Evolutionary conservation across 2,797 vertebrate species (phyloP), one percentile per base, ranked within the genome.

Genomic region (Atherinosoma microstoma): DNA sequence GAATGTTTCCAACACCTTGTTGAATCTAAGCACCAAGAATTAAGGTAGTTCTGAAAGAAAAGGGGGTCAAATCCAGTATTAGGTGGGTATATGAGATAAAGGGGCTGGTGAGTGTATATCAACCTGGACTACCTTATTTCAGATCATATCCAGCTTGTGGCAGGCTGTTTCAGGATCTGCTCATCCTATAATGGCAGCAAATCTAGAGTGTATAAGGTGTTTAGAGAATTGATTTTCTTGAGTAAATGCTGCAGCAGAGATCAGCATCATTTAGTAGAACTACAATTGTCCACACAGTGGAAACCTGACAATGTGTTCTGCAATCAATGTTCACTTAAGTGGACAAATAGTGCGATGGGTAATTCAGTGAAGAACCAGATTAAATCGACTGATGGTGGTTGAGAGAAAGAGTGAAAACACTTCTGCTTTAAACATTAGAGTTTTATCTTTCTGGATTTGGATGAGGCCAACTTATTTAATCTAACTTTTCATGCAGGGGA

Each of bases 291-390:
- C 30, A 32, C 40, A 73, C 57, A 76, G 40, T 67, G 38, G 45
- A 70, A 67, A 59, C 47, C 62, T 47, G 35, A 67, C 36, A 24
- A 58, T 76, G 73, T 58, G 58, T 53, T 35, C 67, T 3, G 20
- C 61, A 42, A 32, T 84, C 73, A 64, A 42, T 72, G 67, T 67
- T 61, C 61, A 56, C 34, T 67, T 13, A 42, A 42, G 67, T 58
- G 72, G 72, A 75, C 22, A 30, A 61, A 42, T 2, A 64, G 29
- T 34, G 70, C 22, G 47, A 11, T 0, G 6, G 34, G 8, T 49
- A 18, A 3, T 40, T 60, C 20, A 0, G n/a, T 11, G 9, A 57
- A 34, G 40, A 29, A 63, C 42, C 10, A 2, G 51, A 29, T 42
- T 13, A 62, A 51, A 71, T 69, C 34, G 3, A 78, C 58, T 6